Percentiles rank a stretch among this genome's conserved stretches.
These are phyloP conservation scores for Cremastinae sp. DNA, from an alignment of 2,888 invertebrate genomes.

Conservation along the genomic window DNA sequence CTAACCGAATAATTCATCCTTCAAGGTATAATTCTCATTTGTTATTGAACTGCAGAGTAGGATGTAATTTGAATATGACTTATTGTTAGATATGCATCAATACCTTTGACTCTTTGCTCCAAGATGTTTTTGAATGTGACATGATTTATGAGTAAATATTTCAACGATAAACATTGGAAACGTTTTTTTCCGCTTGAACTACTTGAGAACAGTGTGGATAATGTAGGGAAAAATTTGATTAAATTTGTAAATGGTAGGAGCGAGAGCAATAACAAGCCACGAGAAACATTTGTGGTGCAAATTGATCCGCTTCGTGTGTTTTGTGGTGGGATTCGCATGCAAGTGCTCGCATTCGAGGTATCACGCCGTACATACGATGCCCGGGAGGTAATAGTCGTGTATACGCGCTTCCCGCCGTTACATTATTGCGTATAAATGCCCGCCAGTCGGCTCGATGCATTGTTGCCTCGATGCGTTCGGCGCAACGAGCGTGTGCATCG, in stretches of 20 bases:
- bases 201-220: not conserved
- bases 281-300: slow-evolving; percentile 45
- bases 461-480: slow-evolving; percentile 43
- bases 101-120: too few species aligned
- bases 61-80: too few species aligned
- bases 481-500: slow-evolving; percentile 36
- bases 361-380: slow-evolving; percentile 24
- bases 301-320: slow-evolving; percentile 43
- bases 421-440: slow-evolving; percentile 22
- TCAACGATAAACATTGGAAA: not conserved
- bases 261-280: slow-evolving; percentile 41
- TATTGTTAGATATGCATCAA: too few species aligned
- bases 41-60: too few species aligned
- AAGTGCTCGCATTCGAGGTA: slow-evolving; percentile 17
- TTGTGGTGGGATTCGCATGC: slow-evolving; percentile 37
- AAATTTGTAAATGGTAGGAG: too few species aligned
- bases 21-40: too few species aligned
- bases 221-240: too few species aligned
- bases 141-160: too few species aligned
- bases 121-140: too few species aligned
- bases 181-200: not conserved
- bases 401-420: slow-evolving; percentile 33
- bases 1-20: too few species aligned
- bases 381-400: slow-evolving; percentile 43
- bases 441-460: slow-evolving; percentile 1